A percentile compares a stretch with the other conserved stretches of the same genome.
These are phyloP conservation scores for Porites lutea DNA, from an alignment of 64 coral and sea anemone genomes.

Conservation along the genomic window DNA sequence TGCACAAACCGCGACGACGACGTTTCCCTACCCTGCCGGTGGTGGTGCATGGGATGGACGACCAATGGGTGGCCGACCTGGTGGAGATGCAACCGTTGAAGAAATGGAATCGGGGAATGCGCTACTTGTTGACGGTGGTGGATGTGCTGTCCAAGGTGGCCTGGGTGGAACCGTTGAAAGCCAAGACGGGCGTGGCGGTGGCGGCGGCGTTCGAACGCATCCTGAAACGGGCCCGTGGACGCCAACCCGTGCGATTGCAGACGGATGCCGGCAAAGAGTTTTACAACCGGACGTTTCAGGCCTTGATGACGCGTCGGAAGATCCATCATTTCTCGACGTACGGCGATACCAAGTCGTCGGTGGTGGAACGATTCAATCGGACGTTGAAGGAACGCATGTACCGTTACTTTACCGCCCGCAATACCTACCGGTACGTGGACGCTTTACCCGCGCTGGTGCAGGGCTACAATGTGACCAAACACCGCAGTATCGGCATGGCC, in stretches of 20 bases:
- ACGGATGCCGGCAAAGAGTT: conserved; percentile 9
- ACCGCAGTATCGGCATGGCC: neutral
- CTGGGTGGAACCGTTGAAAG: neutral
- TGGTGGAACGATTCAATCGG: neutral
- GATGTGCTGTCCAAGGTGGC: neutral
- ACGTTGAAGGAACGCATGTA: neutral
- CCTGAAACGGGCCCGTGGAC: neutral
- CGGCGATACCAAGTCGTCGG: neutral
- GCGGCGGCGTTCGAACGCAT: neutral
- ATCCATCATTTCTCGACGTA: neutral
- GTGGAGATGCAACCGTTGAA: neutral
- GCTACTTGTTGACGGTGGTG: neutral
- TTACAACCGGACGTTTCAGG: neutral
- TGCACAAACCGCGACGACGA: neutral
- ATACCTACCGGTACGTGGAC: neutral
- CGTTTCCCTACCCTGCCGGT: neutral
- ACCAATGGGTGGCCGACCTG: neutral
- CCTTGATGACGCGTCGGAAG: neutral
- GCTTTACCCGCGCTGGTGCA: neutral
- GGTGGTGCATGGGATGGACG: neutral
- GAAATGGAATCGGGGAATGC: neutral
- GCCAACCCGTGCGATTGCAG: neutral
- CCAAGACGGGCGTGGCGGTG: neutral
- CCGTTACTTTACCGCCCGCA: neutral
- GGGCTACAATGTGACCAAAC: neutral